Percentiles rank a stretch among this genome's conserved stretches.
phyloP scores from a whole-genome alignment of 1,140 invertebrate genomes.

The Cydia amplana region DNA sequence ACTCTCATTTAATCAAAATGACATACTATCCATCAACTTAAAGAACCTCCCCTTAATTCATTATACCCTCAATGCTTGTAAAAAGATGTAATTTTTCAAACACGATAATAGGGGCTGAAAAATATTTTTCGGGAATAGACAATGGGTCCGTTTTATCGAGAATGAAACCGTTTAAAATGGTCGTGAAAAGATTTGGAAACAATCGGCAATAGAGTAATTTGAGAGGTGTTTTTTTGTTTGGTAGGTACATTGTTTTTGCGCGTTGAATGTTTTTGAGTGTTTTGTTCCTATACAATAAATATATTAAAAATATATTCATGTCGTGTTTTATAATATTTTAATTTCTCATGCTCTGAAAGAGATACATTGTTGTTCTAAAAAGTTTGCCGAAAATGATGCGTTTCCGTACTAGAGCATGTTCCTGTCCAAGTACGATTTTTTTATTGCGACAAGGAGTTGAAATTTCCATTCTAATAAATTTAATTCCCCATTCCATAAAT shows the following conservation, averaged over 20 bases:
- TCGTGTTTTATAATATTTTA: too few species aligned
- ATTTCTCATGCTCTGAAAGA: too few species aligned
- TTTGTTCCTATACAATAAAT: too few species aligned
- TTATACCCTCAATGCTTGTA: constrained; percentile 15
- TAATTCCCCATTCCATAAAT: too few species aligned
- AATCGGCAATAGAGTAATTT: neutral
- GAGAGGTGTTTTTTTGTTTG: neutral
- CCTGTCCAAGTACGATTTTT: too few species aligned
- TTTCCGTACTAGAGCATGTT: too few species aligned
- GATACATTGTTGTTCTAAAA: too few species aligned
- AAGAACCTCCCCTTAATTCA: constrained; percentile 20
- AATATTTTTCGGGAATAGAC: constrained; percentile 18
- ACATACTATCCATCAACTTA: constrained; percentile 18
- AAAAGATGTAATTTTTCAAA: constrained; percentile 32
- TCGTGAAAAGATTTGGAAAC: constrained; percentile 8
- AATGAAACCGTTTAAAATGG: constrained; percentile 11
- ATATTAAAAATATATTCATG: too few species aligned
- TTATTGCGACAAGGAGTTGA: too few species aligned
- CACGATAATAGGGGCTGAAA: constrained; percentile 3
- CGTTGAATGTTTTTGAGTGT: neutral
- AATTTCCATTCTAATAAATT: too few species aligned
- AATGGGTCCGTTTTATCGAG: constrained; percentile 25
- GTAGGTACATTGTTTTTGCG: neutral
- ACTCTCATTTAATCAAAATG: constrained; percentile 21
- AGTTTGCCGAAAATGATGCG: too few species aligned